A percentile compares a stretch with the other conserved stretches of the same genome.
Conservation (phyloP, 2,113 vertebrate species). For the Colaptes auratus region DNA sequence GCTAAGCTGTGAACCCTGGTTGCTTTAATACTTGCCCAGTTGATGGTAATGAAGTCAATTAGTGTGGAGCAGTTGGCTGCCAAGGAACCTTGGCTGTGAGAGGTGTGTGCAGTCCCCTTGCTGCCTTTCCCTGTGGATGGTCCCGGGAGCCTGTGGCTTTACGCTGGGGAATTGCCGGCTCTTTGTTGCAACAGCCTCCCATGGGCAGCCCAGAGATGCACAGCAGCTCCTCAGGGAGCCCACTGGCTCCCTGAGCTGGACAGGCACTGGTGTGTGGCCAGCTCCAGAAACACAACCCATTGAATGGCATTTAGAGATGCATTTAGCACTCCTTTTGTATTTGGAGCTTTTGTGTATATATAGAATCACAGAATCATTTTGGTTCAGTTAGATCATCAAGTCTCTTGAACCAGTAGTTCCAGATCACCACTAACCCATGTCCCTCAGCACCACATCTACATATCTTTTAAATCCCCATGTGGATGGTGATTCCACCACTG, state of each 20-base stretch:
- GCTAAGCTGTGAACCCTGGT: not conserved
- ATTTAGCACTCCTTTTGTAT: not conserved
- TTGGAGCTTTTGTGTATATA: not conserved
- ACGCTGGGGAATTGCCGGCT: fast-evolving
- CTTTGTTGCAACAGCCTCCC: not conserved
- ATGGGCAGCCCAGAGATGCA: not conserved
- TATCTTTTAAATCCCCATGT: too few species aligned
- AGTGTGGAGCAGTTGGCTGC: not conserved
- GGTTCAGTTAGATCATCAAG: too few species aligned
- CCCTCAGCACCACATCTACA: too few species aligned
- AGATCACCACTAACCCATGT: too few species aligned
- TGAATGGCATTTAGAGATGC: not conserved
- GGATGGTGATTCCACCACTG: too few species aligned
- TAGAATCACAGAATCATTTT: too few species aligned
- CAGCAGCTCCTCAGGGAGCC: not conserved
- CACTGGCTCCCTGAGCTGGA: fast-evolving
- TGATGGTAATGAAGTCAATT: not conserved
- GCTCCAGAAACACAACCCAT: not conserved
- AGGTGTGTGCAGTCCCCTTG: not conserved
- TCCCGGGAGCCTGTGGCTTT: fast-evolving
- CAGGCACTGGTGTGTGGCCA: fast-evolving
- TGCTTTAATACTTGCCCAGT: not conserved
- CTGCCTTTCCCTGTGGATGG: not conserved
- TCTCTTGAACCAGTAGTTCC: too few species aligned
- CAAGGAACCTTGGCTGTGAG: not conserved